Evolutionary conservation across 2,888 invertebrate species (phyloP), one percentile per base, ranked within the genome.

Genomic region (Calliscelio sp.): DNA sequence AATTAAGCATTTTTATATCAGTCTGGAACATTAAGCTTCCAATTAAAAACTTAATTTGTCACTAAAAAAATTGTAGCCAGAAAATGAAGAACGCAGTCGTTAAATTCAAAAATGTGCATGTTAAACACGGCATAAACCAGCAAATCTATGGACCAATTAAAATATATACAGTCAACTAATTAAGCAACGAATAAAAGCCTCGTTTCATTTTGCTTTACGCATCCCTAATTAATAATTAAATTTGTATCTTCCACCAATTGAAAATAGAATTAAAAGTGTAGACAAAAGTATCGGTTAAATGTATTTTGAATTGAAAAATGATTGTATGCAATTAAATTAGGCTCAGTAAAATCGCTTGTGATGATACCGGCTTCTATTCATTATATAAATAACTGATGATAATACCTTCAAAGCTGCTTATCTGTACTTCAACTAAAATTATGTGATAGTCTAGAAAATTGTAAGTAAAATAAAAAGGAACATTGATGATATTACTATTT

Each of bases 101-200:
- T 55, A 75, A 74, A 25, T 53, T 10, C 49, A 18, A 70, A 71
- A 79, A 71, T 71, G 61, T 46, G 41, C 70, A 55, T 71, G 53
- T 79, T 79, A 65, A 71, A 79, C 71, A 79, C 16, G 71, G 71
- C 71, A 55, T 79, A 71, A 79, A 71, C 16, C 11, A 16, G 16
- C 65, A 22, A 44, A 71, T 53, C 61, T 66, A 79, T 3, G 8
- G 61, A 32, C 63, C 46, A 79, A 71, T 79, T 71, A 79, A 79
- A 79, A 35, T 65, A 55, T 59, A 53, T 51, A 59, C 61, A 53
- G 44, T 35, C 35, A 63, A 32, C 79, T 71, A 68, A 80, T 80
- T 80, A 80, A 73, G 38, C 24, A 65, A 65, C 38, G 46, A 71
- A 71, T 61, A 63, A 53, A 70, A 80, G 25, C 1, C 49, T 57